These are phyloP conservation scores for Oreotrochilus melanogaster DNA, from an alignment of 2,113 vertebrate genomes.

Conservation along the genomic window DNA sequence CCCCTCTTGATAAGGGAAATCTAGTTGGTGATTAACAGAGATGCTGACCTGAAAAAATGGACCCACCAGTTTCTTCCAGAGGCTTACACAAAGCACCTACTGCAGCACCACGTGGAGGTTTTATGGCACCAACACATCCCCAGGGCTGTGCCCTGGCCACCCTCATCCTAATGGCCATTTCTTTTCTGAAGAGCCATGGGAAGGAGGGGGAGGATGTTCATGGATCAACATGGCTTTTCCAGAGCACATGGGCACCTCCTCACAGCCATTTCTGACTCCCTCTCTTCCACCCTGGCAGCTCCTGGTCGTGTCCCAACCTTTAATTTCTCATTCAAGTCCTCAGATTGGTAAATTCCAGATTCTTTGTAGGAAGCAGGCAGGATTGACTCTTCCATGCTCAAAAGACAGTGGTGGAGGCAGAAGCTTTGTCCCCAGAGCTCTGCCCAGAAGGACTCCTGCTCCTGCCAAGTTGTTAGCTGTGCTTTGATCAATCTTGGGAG, in stretches of 20 bases:
- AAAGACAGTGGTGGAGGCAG: background rate
- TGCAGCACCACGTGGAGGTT: background rate
- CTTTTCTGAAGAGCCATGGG: background rate
- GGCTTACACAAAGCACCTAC: background rate
- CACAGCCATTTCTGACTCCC: background rate
- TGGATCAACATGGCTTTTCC: background rate
- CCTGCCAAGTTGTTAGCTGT: constrained; percentile 20
- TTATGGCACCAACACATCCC: background rate
- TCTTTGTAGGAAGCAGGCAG: background rate
- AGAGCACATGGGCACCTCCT: background rate
- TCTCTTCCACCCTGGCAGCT: background rate
- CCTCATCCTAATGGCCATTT: background rate
- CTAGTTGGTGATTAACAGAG: background rate
- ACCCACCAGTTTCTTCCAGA: background rate
- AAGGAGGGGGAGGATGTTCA: background rate
- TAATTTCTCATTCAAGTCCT: background rate
- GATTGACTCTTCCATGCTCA: constrained; percentile 10
- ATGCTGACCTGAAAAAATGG: background rate
- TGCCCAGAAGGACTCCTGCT: background rate
- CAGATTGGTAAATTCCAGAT: background rate
- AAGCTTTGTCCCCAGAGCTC: background rate
- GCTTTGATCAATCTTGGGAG: background rate
- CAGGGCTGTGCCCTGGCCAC: background rate
- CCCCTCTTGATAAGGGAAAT: background rate
- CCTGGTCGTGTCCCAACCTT: background rate